Conservation (phyloP, 2,113 vertebrate species). For the Rhinopithecus roxellana region DNA sequence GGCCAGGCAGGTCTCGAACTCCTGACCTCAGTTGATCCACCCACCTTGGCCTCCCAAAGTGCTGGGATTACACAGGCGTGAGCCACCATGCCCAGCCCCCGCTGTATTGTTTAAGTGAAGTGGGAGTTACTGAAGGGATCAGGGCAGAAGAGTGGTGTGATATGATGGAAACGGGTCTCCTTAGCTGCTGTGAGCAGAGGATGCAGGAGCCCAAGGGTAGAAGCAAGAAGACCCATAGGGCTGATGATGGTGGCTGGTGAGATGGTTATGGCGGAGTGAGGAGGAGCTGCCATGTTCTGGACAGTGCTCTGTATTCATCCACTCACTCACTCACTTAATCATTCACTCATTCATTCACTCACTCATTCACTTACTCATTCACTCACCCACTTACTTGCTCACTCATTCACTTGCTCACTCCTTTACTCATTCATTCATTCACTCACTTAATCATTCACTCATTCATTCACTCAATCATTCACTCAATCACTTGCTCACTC, state of each 20-base stretch:
- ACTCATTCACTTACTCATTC: too few relatives aligned
- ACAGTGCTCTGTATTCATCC: neutral
- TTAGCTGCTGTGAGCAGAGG: neutral
- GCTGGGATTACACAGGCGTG: too few relatives aligned
- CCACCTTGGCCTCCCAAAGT: too few relatives aligned
- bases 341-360: neutral
- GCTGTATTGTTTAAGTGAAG: neutral
- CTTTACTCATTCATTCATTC: too few relatives aligned
- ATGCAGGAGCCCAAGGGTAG: neutral
- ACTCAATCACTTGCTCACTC: neutral
- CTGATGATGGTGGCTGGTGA: too few relatives aligned
- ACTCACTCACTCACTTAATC: neutral
- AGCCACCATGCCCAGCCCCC: too few relatives aligned
- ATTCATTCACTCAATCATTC: neutral
- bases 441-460: too few relatives aligned
- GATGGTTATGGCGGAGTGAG: neutral
- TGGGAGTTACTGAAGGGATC: neutral
- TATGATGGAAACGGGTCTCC: neutral
- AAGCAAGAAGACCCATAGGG: neutral
- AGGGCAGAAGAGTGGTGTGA: neutral
- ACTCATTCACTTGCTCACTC: too few relatives aligned
- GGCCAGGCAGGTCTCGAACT: too few relatives aligned
- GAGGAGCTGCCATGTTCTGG: neutral
- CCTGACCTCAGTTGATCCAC: too few relatives aligned
- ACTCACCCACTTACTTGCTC: too few relatives aligned